Conservation (phyloP, 2,888 invertebrate genomes). For the Deroplatys truncata region DNA sequence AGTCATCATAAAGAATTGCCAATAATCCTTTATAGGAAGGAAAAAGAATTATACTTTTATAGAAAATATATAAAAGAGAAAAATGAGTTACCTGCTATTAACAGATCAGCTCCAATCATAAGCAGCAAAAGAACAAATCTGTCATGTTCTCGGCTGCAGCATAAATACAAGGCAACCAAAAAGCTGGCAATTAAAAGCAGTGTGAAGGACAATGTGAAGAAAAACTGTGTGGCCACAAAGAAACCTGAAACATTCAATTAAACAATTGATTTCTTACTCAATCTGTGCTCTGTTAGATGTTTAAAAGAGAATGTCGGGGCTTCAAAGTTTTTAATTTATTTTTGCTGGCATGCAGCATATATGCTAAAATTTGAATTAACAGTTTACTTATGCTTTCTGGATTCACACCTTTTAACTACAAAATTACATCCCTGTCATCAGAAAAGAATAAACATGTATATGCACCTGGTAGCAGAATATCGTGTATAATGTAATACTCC, state of each 20-base stretch:
- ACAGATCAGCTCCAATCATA: slow-evolving; percentile 67
- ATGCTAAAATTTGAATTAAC: too few species aligned
- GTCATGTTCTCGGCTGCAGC: slow-evolving; percentile 71
- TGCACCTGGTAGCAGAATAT: slow-evolving; percentile 74
- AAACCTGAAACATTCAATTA: slow-evolving; percentile 55
- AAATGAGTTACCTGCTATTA: slow-evolving; percentile 55
- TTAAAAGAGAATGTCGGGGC: neutral
- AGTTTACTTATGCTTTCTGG: neutral
- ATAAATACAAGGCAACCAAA: slow-evolving; percentile 67
- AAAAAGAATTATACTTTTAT: too few species aligned
- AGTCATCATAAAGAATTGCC: too few species aligned
- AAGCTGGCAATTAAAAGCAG: slow-evolving; percentile 71
- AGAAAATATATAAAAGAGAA: neutral
- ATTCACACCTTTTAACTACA: too few species aligned
- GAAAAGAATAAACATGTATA: neutral
- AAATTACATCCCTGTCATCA: too few species aligned
- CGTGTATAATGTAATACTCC: slow-evolving; percentile 91
- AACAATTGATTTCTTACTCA: neutral
- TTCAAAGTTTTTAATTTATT: neutral
- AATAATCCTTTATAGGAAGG: too few species aligned
- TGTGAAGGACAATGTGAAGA: slow-evolving; percentile 85
- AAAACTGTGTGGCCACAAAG: slow-evolving; percentile 90
- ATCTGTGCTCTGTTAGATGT: neutral
- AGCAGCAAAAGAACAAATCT: slow-evolving; percentile 70
- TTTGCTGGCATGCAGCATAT: neutral